Conservation (phyloP, 2,888 invertebrate species). For the Hermaeophaga mercurialis region DNA sequence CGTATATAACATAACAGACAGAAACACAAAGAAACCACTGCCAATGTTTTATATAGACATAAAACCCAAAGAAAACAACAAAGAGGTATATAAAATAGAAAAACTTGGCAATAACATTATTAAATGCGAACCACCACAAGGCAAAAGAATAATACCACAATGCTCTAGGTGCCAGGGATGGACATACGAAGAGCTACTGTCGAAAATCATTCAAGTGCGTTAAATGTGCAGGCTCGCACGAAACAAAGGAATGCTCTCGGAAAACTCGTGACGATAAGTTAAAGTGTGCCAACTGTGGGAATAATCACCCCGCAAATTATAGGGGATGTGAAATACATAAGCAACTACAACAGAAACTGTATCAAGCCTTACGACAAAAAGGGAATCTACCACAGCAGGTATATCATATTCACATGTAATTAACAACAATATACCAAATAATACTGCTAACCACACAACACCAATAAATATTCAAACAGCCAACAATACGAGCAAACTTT, state of each 20-base stretch:
- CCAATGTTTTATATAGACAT: constrained; percentile 17
- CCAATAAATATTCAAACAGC: constrained; percentile 24
- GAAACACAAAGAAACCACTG: constrained; percentile 13
- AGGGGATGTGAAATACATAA: too few relatives aligned
- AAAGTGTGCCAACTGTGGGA: too few relatives aligned
- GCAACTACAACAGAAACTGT: background rate
- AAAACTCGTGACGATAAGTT: constrained; percentile 25
- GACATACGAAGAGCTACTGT: constrained; percentile 39
- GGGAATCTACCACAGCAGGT: background rate
- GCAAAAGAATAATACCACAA: constrained; percentile 31
- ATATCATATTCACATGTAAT: constrained; percentile 11
- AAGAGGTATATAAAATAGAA: constrained; percentile 8
- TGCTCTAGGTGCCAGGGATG: constrained; percentile 37
- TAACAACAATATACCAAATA: constrained; percentile 12
- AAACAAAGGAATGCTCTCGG: constrained; percentile 34
- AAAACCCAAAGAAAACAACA: constrained; percentile 13
- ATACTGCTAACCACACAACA: constrained; percentile 20
- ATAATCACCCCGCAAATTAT: too few relatives aligned
- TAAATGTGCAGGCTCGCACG: constrained; percentile 37
- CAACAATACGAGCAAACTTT: too few relatives aligned
- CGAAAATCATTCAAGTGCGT: constrained; percentile 35
- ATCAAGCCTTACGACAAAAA: background rate
- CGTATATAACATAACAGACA: constrained; percentile 5
- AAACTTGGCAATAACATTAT: constrained; percentile 7
- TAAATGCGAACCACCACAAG: constrained; percentile 16